Percentiles rank a stretch among this genome's conserved stretches.
Conservation (phyloP, 2,113 vertebrate genomes). For the Corynorhinus townsendii region DNA sequence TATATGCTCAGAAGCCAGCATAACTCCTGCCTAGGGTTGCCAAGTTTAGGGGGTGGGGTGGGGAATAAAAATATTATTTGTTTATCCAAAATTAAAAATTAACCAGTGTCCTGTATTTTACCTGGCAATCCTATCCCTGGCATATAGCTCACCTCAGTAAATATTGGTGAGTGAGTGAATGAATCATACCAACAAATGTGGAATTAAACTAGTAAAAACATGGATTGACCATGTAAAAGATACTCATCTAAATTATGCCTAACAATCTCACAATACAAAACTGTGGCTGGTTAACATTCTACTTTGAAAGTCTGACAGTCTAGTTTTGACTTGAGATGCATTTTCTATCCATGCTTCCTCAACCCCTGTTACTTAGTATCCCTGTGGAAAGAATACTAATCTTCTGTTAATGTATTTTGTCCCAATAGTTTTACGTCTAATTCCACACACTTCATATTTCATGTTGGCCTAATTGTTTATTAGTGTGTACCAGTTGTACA, state of each 20-base stretch:
- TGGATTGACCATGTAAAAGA: background rate
- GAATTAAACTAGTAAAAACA: background rate
- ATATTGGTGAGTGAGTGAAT: background rate
- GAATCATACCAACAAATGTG: background rate
- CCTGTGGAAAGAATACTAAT: background rate
- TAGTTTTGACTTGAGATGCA: background rate
- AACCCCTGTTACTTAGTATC: background rate
- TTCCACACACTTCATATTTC: constrained; percentile 38
- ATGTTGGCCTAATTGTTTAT: constrained; percentile 74
- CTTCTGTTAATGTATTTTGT: background rate
- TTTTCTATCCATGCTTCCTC: background rate
- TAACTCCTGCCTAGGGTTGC: background rate
- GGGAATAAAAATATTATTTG: background rate
- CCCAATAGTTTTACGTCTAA: background rate
- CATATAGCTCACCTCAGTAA: background rate
- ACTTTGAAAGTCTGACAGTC: background rate
- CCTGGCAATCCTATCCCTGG: background rate
- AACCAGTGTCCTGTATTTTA: background rate
- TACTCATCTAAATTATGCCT: background rate
- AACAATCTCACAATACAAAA: background rate
- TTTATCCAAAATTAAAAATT: constrained; percentile 27
- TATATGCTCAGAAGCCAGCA: background rate
- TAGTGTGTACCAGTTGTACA: constrained; percentile 58
- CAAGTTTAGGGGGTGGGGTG: background rate
- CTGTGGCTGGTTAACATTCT: background rate